These are phyloP conservation scores for Phacellophora camtschatica DNA, from an alignment of 30 jellyfish, hydroid and myxozoan genomes.

Conservation along the genomic window DNA sequence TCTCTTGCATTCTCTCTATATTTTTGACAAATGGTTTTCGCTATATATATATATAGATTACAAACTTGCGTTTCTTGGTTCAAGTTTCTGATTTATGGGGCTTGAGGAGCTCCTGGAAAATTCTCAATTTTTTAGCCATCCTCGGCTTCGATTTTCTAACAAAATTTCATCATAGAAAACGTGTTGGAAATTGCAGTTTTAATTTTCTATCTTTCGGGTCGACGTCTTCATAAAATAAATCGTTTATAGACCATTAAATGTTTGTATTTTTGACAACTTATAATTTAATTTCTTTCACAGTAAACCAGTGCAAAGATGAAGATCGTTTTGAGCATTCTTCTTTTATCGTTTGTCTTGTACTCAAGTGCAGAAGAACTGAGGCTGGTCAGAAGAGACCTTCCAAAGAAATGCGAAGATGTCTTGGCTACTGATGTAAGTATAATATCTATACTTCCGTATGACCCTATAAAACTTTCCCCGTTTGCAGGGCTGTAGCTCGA, in stretches of 20 bases:
- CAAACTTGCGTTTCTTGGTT: no score
- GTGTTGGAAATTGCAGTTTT: not conserved
- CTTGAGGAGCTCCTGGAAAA: no score
- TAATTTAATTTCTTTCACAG: not conserved
- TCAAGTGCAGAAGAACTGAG: constrained; percentile 48
- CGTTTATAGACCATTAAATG: not conserved
- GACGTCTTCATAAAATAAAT: not conserved
- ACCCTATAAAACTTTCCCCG: no score
- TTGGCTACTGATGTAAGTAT: constrained; percentile 64
- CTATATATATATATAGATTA: no score
- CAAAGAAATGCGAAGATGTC: constrained; percentile 84
- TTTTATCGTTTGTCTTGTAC: constrained; percentile 32
- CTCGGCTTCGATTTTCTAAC: no score
- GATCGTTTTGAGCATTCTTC: constrained; percentile 43
- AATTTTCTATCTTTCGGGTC: not conserved
- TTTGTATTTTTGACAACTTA: not conserved
- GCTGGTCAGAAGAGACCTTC: constrained; percentile 60
- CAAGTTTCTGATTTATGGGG: no score
- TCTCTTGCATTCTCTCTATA: no score
- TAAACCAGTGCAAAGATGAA: constrained; percentile 19
- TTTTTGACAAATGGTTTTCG: no score
- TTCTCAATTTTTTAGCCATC: no score
- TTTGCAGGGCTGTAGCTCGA: no score
- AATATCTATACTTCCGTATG: no score
- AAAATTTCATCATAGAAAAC: no score